These are phyloP conservation scores for Ormyrus nitidulus DNA, from an alignment of 2,888 invertebrate genomes.

Conservation along the genomic window DNA sequence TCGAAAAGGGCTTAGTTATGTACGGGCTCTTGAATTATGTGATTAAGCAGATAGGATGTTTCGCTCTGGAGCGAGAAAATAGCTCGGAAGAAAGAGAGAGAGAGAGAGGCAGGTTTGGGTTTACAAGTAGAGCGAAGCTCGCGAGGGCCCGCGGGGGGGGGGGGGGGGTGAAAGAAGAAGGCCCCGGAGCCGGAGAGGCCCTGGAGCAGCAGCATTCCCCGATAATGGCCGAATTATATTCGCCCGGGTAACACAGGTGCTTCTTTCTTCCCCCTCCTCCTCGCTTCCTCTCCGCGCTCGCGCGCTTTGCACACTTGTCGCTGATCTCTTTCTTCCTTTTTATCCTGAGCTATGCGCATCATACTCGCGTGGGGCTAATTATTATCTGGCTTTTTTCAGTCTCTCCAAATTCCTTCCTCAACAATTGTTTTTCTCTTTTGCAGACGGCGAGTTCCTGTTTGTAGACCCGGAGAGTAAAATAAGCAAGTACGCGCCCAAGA, in stretches of 20 bases:
- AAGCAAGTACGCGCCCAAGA: slow-evolving; percentile 96
- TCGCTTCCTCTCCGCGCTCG: not conserved
- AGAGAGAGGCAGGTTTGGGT: slow-evolving; percentile 31
- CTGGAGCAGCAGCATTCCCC: slow-evolving; percentile 73
- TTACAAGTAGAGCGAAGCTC: slow-evolving; percentile 55
- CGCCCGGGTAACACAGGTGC: slow-evolving; percentile 74
- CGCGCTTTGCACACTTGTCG: not conserved
- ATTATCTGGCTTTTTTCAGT: slow-evolving; percentile 7
- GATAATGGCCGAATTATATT: slow-evolving; percentile 72
- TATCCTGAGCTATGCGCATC: slow-evolving; percentile 1
- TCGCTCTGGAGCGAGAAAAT: slow-evolving; percentile 38
- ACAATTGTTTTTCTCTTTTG: slow-evolving; percentile 73
- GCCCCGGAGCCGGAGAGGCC: slow-evolving; percentile 63
- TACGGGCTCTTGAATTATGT: slow-evolving; percentile 42
- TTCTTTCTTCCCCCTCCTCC: slow-evolving; percentile 55
- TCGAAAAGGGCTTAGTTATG: slow-evolving; percentile 12
- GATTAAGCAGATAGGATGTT: slow-evolving; percentile 50
- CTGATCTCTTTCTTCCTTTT: slow-evolving; percentile 2
- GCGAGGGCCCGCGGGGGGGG: slow-evolving; percentile 47
- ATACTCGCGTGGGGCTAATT: slow-evolving; percentile 21
- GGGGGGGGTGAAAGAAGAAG: slow-evolving; percentile 15
- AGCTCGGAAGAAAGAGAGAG: slow-evolving; percentile 17
- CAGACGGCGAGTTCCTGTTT: slow-evolving; percentile 97
- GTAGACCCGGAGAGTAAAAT: slow-evolving; percentile 96
- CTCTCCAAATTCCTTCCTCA: too few species aligned